phyloP scores from a whole-genome alignment of 2,888 invertebrate species.

The Cerceris ruficornis region DNA sequence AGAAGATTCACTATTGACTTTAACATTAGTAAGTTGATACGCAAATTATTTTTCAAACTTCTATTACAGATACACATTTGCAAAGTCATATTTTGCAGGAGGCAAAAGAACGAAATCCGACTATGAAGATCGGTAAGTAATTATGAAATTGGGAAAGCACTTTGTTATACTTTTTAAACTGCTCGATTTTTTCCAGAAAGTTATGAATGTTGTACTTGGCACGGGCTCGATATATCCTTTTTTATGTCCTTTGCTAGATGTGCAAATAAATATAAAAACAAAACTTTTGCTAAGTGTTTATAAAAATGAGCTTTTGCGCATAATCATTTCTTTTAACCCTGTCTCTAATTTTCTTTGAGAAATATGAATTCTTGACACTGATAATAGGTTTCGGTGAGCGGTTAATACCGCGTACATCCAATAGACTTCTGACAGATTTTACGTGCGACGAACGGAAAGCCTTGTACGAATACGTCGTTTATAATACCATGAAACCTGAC shows the following conservation, averaged over 20 bases:
- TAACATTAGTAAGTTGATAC: neutral
- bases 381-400: constrained; percentile 75
- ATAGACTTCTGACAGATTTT: constrained; percentile 79
- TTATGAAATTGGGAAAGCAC: constrained; percentile 8
- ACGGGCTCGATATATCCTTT: constrained; percentile 79
- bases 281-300: neutral
- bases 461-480: constrained; percentile 78
- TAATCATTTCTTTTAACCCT: neutral
- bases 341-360: constrained; percentile 3
- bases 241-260: constrained; percentile 75
- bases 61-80: constrained; percentile 78
- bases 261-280: constrained; percentile 13
- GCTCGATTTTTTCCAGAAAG: constrained; percentile 77
- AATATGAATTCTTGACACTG: constrained; percentile 66
- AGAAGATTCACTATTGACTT: neutral
- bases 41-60: constrained; percentile 28
- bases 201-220: constrained; percentile 74
- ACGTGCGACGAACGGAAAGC: constrained; percentile 78
- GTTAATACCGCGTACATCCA: constrained; percentile 79
- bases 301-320: constrained; percentile 1
- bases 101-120: constrained; percentile 71
- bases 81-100: constrained; percentile 77
- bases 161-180: constrained; percentile 59
- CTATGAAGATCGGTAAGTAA: constrained; percentile 75
- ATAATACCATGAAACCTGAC: constrained; percentile 74